Evolutionary conservation across 1,140 invertebrate genomes (phyloP).

Genomic region (Periplaneta americana): DNA sequence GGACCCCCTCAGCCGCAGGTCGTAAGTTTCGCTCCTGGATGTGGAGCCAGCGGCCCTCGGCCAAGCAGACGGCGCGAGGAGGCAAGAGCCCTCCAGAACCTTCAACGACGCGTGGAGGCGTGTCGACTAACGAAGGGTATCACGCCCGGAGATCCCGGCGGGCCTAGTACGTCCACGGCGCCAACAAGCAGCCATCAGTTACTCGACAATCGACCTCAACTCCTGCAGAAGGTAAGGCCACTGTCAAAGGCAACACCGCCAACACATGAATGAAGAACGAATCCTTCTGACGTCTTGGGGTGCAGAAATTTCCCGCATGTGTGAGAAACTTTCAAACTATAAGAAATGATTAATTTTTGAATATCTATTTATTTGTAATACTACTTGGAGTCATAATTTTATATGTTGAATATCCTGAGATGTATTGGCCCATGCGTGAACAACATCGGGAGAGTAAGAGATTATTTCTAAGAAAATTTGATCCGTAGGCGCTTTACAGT

Average conservation of each 20-base stretch:
- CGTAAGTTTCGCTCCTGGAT: constrained; percentile 15
- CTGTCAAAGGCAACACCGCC: not conserved
- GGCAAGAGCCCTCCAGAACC: constrained; percentile 38
- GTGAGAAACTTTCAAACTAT: too few relatives aligned
- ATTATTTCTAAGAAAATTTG: too few relatives aligned
- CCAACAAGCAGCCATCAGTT: constrained; percentile 22
- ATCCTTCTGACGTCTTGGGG: too few relatives aligned
- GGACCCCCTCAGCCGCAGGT: not conserved
- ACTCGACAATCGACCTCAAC: constrained; percentile 40
- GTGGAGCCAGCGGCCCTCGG: constrained; percentile 35
- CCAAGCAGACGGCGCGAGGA: constrained; percentile 42
- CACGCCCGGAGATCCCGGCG: constrained; percentile 22
- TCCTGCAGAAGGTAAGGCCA: constrained; percentile 38
- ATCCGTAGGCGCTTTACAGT: too few relatives aligned
- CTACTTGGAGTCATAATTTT: too few relatives aligned
- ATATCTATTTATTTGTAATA: too few relatives aligned
- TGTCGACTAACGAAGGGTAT: constrained; percentile 29
- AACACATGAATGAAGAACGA: too few relatives aligned
- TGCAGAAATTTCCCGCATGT: too few relatives aligned
- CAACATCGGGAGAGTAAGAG: too few relatives aligned
- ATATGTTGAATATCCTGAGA: too few relatives aligned
- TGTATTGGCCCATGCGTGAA: too few relatives aligned
- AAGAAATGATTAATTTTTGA: too few relatives aligned
- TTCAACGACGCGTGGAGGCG: constrained; percentile 36
- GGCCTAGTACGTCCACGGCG: constrained; percentile 20